Evolutionary conservation across 2,797 vertebrate genomes (phyloP).

Genomic region (Pelobates cultripes): DNA sequence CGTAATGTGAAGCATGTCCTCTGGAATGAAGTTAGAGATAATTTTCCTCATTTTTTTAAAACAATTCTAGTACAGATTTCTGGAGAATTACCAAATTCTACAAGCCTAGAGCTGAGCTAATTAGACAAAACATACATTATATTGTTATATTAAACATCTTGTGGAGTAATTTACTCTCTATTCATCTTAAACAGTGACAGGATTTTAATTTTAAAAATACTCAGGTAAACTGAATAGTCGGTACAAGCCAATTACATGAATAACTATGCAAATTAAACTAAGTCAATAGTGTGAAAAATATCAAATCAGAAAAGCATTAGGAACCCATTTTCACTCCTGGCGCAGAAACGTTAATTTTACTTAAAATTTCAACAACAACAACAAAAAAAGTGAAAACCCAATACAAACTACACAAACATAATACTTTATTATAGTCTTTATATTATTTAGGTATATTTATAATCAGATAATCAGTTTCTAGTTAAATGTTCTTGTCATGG

Average conservation of each 20-base stretch:
- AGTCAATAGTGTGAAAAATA: slow-evolving; percentile 36
- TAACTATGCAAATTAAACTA: slow-evolving; percentile 22
- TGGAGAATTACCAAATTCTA: slow-evolving; percentile 31
- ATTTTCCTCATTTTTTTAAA: neutral
- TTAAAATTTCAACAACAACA: neutral
- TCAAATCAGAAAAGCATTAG: slow-evolving; percentile 43
- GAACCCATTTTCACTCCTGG: neutral
- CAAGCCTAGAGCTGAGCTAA: slow-evolving; percentile 15
- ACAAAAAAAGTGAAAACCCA: neutral
- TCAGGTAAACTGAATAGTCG: slow-evolving; percentile 7
- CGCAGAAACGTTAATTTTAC: neutral
- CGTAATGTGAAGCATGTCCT: neutral
- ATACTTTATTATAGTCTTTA: no score
- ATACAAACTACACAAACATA: no score
- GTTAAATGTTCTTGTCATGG: no score
- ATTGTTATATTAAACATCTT: slow-evolving; percentile 32
- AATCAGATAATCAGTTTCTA: no score
- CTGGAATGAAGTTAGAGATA: neutral
- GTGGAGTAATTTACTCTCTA: slow-evolving; percentile 31
- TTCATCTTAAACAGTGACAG: slow-evolving; percentile 27
- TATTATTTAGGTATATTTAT: no score
- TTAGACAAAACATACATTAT: slow-evolving; percentile 39
- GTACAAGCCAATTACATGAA: slow-evolving; percentile 47
- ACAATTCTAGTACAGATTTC: slow-evolving; percentile 2
- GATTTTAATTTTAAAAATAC: slow-evolving; percentile 44